Percentiles rank a stretch among this genome's conserved stretches.
These are phyloP conservation scores for Cotesia glomerata DNA, from an alignment of 1,140 invertebrate genomes.

Conservation along the genomic window DNA sequence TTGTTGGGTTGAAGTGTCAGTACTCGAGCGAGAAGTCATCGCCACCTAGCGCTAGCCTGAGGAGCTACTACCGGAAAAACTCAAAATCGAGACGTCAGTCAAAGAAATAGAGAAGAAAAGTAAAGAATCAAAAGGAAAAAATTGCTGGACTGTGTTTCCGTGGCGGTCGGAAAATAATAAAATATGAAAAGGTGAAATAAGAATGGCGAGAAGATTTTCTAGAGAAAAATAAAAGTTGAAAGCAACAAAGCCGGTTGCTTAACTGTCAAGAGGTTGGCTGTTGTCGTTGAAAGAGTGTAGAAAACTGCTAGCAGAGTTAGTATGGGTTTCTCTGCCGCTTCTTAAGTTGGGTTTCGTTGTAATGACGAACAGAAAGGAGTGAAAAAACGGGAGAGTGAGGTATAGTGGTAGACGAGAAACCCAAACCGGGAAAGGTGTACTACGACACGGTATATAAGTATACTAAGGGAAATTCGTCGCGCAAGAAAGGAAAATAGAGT, in stretches of 20 bases:
- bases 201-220: neutral
- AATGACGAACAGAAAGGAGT: neutral
- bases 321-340: neutral
- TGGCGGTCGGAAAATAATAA: neutral
- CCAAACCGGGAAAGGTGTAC: too few relatives aligned
- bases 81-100: too few relatives aligned
- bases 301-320: neutral
- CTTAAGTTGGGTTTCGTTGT: neutral
- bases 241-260: neutral
- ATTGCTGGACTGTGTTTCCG: neutral
- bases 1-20: neutral
- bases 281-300: neutral
- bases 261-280: slow-evolving; percentile 24
- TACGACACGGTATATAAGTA: slow-evolving; percentile 1
- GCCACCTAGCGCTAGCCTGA: too few relatives aligned
- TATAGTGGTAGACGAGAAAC: neutral
- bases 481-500: slow-evolving; percentile 6
- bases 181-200: neutral
- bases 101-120: too few relatives aligned
- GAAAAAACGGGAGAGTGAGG: neutral
- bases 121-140: neutral
- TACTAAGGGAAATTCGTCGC: neutral
- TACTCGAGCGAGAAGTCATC: too few relatives aligned
- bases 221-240: neutral
- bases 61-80: too few relatives aligned